Conservation (phyloP, 1,140 invertebrate species). For the Orchesella cincta region DNA sequence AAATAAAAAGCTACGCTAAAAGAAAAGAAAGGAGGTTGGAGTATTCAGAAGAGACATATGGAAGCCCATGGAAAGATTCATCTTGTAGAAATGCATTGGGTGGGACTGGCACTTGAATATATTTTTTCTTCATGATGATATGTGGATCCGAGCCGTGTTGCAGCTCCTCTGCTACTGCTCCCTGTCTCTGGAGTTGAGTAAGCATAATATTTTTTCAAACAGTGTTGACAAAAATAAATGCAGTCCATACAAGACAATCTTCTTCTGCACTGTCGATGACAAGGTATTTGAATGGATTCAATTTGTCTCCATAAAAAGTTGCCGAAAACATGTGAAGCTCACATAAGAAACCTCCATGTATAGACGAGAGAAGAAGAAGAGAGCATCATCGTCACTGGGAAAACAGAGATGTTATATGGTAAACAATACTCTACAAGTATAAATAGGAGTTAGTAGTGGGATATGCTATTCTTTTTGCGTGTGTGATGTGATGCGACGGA, state of each 20-base stretch:
- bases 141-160: too few relatives aligned
- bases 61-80: not conserved
- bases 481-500: too few relatives aligned
- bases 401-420: too few relatives aligned
- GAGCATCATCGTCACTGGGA: not conserved
- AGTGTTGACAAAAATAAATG: constrained; percentile 30
- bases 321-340: not conserved
- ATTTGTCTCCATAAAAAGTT: constrained; percentile 24
- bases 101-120: constrained; percentile 1
- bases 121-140: too few relatives aligned
- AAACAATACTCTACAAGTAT: too few relatives aligned
- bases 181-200: not conserved
- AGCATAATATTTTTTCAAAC: constrained; percentile 13
- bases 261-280: constrained; percentile 22
- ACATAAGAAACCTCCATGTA: constrained; percentile 14
- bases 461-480: too few relatives aligned
- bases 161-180: not conserved
- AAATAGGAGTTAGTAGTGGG: too few relatives aligned
- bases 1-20: not conserved
- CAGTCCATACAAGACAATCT: constrained; percentile 22
- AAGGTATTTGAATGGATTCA: constrained; percentile 30
- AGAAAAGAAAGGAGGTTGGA: not conserved
- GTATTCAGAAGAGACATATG: not conserved
- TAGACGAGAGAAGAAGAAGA: not conserved
- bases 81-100: constrained; percentile 21